phyloP scores from a whole-genome alignment of 2,888 invertebrate species.

The Hyalella azteca region DNA sequence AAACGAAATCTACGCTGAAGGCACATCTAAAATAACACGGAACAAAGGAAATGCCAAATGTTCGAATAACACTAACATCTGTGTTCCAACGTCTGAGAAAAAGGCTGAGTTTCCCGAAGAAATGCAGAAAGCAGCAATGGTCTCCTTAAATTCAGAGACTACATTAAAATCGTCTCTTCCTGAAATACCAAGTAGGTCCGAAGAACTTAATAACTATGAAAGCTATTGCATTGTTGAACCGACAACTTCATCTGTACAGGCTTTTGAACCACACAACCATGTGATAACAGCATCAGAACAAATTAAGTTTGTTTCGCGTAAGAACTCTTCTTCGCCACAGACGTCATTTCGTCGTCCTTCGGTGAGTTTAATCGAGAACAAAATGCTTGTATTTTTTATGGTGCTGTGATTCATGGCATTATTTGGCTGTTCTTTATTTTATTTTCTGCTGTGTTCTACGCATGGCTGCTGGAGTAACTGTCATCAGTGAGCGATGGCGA shows the following conservation, averaged over 20 bases:
- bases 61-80: no score
- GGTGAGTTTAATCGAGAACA: constrained; percentile 4
- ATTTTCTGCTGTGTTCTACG: neutral
- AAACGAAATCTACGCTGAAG: no score
- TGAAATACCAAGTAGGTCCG: neutral
- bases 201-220: constrained; percentile 17
- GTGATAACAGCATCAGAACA: neutral
- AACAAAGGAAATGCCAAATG: no score
- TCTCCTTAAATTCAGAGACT: no score
- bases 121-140: no score
- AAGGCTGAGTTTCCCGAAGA: no score
- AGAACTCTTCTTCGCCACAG: neutral
- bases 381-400: neutral
- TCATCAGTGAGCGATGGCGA: neutral
- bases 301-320: neutral
- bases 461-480: neutral
- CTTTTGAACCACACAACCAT: neutral
- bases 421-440: neutral
- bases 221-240: constrained; percentile 32
- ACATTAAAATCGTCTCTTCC: no score
- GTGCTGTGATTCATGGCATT: neutral
- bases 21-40: no score
- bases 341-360: constrained; percentile 8
- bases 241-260: neutral
- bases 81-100: no score